Percentiles rank a stretch among this genome's conserved stretches.
Evolutionary conservation across 2,113 vertebrate species (phyloP).

Genomic region (Ceyx margarethae): DNA sequence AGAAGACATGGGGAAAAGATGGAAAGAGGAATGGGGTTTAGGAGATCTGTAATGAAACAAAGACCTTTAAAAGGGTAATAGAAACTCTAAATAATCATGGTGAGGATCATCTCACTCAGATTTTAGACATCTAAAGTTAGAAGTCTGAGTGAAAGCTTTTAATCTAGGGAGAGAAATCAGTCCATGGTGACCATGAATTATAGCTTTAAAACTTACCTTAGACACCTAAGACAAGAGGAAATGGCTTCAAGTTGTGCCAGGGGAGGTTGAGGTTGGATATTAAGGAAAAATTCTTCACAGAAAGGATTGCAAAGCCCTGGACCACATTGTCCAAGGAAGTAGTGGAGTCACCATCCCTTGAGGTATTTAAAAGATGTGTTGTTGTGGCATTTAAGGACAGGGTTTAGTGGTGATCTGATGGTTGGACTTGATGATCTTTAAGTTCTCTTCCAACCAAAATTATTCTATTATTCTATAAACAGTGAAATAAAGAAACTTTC

Average conservation of each 20-base stretch:
- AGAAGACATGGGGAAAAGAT: neutral
- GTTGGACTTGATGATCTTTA: too few relatives aligned
- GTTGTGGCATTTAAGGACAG: too few relatives aligned
- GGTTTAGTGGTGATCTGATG: too few relatives aligned
- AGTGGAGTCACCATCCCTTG: too few relatives aligned
- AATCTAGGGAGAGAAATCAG: neutral
- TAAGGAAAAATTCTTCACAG: too few relatives aligned
- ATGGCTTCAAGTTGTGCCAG: too few relatives aligned
- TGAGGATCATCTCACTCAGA: neutral
- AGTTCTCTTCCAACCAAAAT: too few relatives aligned
- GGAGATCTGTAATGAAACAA: neutral
- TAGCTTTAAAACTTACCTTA: neutral
- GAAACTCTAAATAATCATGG: neutral
- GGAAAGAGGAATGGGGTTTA: neutral
- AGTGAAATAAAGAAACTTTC: neutral
- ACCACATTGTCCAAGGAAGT: too few relatives aligned
- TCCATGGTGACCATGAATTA: neutral
- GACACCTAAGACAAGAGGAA: neutral
- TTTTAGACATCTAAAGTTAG: neutral
- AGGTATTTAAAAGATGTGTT: too few relatives aligned
- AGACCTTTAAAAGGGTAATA: neutral
- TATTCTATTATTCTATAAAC: too few relatives aligned
- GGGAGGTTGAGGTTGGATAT: too few relatives aligned
- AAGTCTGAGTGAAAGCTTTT: neutral
- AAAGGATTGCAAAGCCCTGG: too few relatives aligned